Evolutionary conservation across 2,797 vertebrate species (phyloP).

Genomic region (Takifugu rubripes): DNA sequence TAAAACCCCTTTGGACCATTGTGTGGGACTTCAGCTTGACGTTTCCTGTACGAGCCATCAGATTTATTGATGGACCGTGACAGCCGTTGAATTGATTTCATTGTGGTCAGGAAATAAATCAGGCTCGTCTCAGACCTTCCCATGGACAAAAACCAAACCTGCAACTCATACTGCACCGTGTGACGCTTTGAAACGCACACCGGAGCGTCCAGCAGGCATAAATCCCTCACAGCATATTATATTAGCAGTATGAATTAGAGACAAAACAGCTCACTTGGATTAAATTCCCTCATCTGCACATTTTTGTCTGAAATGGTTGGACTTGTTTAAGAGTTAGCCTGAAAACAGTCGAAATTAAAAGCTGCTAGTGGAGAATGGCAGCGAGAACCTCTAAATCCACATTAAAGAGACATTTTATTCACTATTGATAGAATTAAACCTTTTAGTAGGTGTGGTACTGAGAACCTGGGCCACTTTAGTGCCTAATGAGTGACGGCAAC

Average conservation of each 20-base stretch:
- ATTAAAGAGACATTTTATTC: no score
- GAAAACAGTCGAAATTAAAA: background rate
- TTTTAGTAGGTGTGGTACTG: background rate
- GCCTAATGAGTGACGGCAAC: slow-evolving; percentile 59
- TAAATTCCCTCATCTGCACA: background rate
- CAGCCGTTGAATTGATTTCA: slow-evolving; percentile 46
- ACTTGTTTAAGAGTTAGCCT: no score
- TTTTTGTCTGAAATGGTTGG: background rate
- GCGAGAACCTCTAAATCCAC: no score
- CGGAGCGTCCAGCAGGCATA: slow-evolving; percentile 16
- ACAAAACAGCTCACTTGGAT: no score
- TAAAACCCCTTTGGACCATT: slow-evolving; percentile 27
- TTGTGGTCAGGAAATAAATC: slow-evolving; percentile 26
- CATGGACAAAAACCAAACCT: slow-evolving; percentile 21
- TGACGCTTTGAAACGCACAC: slow-evolving; percentile 1
- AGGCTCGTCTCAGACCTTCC: slow-evolving; percentile 22
- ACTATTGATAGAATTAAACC: no score
- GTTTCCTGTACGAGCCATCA: slow-evolving; percentile 44
- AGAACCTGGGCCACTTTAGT: slow-evolving; percentile 34
- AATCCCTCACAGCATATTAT: slow-evolving; percentile 7
- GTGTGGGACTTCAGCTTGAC: slow-evolving; percentile 7
- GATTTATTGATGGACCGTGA: slow-evolving; percentile 38
- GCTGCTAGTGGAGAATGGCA: background rate
- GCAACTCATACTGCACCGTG: slow-evolving; percentile 13
- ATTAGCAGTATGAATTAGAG: slow-evolving; percentile 1